Base-by-base conservation (phyloP, 1,140 invertebrate species). In the Odontomachus brunneus region DNA sequence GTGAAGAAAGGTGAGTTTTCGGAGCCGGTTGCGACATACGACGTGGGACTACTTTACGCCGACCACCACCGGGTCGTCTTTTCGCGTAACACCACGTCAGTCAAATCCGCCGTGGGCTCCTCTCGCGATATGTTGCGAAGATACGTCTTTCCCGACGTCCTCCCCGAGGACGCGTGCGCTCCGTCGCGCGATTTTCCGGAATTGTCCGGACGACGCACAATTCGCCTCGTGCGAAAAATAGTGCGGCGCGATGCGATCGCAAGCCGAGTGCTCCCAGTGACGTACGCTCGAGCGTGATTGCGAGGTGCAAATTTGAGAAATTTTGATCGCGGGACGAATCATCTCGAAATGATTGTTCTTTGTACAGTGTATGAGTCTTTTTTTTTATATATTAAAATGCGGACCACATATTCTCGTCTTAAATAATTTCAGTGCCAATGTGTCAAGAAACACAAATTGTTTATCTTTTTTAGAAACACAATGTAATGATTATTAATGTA, bases 1-100 rank as follows among this genome's bases (percentile, higher is more conserved):
- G 93, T 96, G 14, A 92, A 94, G 89, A 94, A 95, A 93, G 95
- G 96, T 96, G 91, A 90, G 86, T 49, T 69, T 65, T 11, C 14
- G 11, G 19, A 24, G 29, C 26, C 5, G 48, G 1, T 0, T 24
- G 5, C 0, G 2, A 51, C 15, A 14, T 51, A 12, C 14, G 12
- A 71, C 60, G 26, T 80, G 83, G 87, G 74, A 88, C 83, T 88
- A 85, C 86, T 88, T 88, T 88, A 69, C 76, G 74, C 60, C 26
- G 76, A 33, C 29, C 2, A 33, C 29, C 2, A 89, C 72, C 55
- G 22, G 73, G 22, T 49, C 62, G 15, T 44, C 76, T 85, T n/a
- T 65, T 51, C 24, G 15, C 11, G 0, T 48, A 78, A 80, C 53
- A 87, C 84, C 90, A 91, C 86, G 89, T 89, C 87, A 87, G 89